Evolutionary conservation across 1,140 invertebrate species (phyloP).

Genomic region (Hesperophylax magnus): DNA sequence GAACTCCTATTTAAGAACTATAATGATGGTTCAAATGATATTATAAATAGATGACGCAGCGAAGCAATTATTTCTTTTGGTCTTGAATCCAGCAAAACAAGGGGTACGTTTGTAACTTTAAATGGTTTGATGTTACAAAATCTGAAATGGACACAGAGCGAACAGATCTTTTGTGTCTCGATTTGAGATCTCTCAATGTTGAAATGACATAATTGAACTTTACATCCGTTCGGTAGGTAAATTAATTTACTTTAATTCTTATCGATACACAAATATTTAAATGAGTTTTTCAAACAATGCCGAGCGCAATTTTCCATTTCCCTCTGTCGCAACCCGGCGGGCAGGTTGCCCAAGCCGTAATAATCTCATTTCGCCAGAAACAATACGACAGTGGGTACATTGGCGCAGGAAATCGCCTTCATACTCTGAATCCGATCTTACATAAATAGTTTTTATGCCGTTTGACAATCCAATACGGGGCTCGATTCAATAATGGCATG

Average conservation of each 20-base stretch:
- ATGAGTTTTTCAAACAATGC: conserved; percentile 19
- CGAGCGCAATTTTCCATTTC: conserved; percentile 24
- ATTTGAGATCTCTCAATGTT: no score
- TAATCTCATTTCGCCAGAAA: conserved; percentile 42
- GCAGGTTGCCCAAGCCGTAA: conserved; percentile 12
- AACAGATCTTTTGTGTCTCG: no score
- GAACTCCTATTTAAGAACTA: no score
- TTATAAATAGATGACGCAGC: no score
- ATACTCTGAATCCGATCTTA: conserved; percentile 49
- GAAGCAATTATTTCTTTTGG: no score
- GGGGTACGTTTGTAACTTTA: no score
- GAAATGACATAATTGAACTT: no score
- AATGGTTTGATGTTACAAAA: no score
- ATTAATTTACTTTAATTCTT: background rate
- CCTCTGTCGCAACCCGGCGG: conserved; percentile 3
- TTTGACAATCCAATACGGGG: conserved; percentile 41
- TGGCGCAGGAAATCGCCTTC: conserved; percentile 42
- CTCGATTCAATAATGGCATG: conserved; percentile 32
- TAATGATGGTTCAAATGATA: no score
- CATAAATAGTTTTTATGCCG: conserved; percentile 34
- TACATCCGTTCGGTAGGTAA: no score
- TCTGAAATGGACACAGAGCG: no score
- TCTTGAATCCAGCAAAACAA: no score
- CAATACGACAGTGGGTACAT: conserved; percentile 23
- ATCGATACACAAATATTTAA: conserved; percentile 8